A percentile compares a stretch with the other conserved stretches of the same genome.
phyloP scores from a whole-genome alignment of 1,140 invertebrate species.

The Paraescarpia echinospica region DNA sequence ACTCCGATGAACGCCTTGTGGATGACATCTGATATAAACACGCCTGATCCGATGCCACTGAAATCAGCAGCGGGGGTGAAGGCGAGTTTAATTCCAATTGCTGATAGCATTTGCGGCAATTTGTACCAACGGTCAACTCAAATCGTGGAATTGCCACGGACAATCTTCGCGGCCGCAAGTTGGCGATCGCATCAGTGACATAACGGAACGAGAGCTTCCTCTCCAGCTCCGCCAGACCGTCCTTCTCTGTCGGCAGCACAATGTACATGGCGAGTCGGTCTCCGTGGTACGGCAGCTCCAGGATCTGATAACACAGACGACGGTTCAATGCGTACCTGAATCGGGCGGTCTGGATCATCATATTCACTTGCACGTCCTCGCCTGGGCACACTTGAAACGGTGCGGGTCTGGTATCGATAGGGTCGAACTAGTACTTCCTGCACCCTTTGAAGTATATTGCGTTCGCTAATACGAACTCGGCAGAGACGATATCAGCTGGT shows the following conservation, averaged over 20 bases:
- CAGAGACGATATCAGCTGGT: constrained; percentile 57
- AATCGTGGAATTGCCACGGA: background rate
- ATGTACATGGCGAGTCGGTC: constrained; percentile 69
- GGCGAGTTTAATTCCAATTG: background rate
- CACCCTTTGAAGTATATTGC: constrained; percentile 83
- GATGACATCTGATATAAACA: constrained; percentile 50
- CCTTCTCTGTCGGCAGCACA: constrained; percentile 63
- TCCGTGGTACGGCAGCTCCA: constrained; percentile 70
- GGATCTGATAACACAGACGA: constrained; percentile 69
- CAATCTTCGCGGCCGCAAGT: background rate
- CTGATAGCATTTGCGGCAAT: background rate
- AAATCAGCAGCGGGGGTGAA: constrained; percentile 34
- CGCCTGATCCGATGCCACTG: constrained; percentile 36
- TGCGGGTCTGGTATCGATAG: constrained; percentile 59
- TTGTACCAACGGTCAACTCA: background rate
- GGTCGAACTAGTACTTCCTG: constrained; percentile 73
- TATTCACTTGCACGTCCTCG: constrained; percentile 36
- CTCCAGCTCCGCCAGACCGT: background rate
- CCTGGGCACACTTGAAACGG: constrained; percentile 38
- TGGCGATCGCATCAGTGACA: background rate
- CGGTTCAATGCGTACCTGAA: constrained; percentile 64
- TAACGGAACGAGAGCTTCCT: background rate
- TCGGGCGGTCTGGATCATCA: constrained; percentile 63
- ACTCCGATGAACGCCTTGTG: constrained; percentile 65
- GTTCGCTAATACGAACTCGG: constrained; percentile 70